Conservation (phyloP, 2,797 vertebrate genomes). For the Sebastolobus altivelis region DNA sequence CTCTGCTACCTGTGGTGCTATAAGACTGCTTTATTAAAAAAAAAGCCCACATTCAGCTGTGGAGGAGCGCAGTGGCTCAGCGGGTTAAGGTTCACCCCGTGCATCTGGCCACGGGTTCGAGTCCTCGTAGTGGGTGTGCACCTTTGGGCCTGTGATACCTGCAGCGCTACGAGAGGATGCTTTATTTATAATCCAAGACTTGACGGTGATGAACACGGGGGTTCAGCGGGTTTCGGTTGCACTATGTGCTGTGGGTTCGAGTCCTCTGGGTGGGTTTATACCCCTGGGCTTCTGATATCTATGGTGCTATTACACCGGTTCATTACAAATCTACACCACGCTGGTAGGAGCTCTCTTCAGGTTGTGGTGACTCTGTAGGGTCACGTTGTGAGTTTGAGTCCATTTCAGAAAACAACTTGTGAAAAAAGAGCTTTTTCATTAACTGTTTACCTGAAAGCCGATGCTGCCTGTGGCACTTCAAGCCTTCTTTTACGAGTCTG, state of each 20-base stretch:
- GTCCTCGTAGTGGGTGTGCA: conserved; percentile 34
- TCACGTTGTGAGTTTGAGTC: conserved; percentile 27
- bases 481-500: conserved; percentile 28
- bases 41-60: conserved; percentile 44
- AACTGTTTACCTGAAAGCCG: conserved; percentile 21
- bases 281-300: conserved; percentile 12
- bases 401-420: neutral
- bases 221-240: conserved; percentile 21
- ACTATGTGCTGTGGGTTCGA: conserved; percentile 20
- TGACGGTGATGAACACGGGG: conserved; percentile 4
- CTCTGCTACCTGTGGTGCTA: conserved; percentile 74
- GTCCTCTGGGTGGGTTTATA: conserved; percentile 32
- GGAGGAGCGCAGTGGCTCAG: conserved; percentile 38
- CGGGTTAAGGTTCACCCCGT: conserved; percentile 61
- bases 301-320: conserved; percentile 9
- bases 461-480: neutral
- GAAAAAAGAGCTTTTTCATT: conserved; percentile 17
- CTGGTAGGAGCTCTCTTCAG: conserved; percentile 8
- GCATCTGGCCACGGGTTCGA: conserved; percentile 57
- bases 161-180: conserved; percentile 5
- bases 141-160: conserved; percentile 32
- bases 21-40: conserved; percentile 76
- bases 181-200: conserved; percentile 42
- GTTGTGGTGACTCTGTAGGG: neutral
- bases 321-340: conserved; percentile 34